Conservation (phyloP, 2,113 vertebrate genomes). For the Scopus umbretta region DNA sequence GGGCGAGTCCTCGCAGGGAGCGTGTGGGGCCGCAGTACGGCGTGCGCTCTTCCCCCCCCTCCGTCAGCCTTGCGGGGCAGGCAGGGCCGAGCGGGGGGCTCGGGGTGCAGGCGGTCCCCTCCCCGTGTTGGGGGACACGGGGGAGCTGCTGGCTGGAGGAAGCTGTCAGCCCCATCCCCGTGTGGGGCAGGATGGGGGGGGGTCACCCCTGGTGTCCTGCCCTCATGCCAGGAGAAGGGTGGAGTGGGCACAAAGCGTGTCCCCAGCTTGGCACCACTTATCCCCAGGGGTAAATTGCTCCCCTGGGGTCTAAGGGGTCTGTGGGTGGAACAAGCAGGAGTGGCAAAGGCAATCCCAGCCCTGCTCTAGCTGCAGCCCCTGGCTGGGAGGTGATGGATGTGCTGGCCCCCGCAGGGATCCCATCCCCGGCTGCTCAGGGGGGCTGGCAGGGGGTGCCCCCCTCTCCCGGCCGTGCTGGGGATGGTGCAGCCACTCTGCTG, state of each 20-base stretch:
- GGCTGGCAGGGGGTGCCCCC: not conserved
- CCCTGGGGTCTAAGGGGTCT: not conserved
- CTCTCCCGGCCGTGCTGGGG: rapidly evolving
- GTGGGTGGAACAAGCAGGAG: not conserved
- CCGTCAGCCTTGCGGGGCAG: not conserved
- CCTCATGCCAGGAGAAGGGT: not conserved
- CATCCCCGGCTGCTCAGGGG: not conserved
- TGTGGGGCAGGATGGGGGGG: too few relatives aligned
- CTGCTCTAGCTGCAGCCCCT: not conserved
- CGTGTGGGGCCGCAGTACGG: rapidly evolving
- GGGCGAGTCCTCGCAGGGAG: not conserved
- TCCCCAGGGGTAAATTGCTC: not conserved
- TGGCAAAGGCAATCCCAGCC: not conserved
- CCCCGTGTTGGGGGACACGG: rapidly evolving
- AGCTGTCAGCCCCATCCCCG: too few relatives aligned
- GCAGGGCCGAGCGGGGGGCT: not conserved
- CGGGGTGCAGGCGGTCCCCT: not conserved
- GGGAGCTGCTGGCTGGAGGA: not conserved
- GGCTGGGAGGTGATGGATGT: not conserved
- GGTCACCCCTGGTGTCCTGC: not conserved
- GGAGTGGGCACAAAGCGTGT: rapidly evolving
- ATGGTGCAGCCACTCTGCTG: rapidly evolving
- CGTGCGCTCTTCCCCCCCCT: rapidly evolving
- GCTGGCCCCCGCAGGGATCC: not conserved
- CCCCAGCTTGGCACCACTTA: rapidly evolving